Evolutionary conservation across 2,888 invertebrate genomes (phyloP), one percentile per base, ranked within the genome.

Genomic region (Leucoma salicis): DNA sequence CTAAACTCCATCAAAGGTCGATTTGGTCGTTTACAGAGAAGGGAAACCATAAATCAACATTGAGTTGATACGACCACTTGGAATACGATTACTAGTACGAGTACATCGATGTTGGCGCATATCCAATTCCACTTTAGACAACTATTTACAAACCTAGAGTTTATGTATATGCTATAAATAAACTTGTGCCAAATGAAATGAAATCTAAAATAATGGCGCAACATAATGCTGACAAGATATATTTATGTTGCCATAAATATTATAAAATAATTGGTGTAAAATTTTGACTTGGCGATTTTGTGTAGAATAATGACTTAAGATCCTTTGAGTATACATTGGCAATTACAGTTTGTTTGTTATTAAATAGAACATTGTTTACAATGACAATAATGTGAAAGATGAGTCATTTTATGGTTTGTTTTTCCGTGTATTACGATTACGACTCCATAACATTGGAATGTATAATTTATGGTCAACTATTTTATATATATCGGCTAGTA

Each of bases 21-120:
- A 67, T 58, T 63, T 59, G 68, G 67, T 69, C 77, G 70, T 74
- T 74, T 74, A 70, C 65, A 55, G 56, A 52, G 67, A 74, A 79
- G 70, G 80, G 81, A 83, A 82, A 73, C 64, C 67, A 84, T 85
- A 77, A 78, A 82, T 86, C 83, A 82, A 74, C 75, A 75, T 77
- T 78, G 74, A 79, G 73, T 76, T 81, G 75, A 80, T 79, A 79
- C 74, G 74, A 75, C 70, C 82, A 83, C 78, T 84, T 70, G 68
- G 72, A 78, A 78, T 75, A 78, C 77, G 74, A 82, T 84, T 78
- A 80, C 74, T 64, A 73, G 71, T 72, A 80, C 74, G 63, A 73
- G 71, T 72, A 75, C 73, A 77, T 76, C 73, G 69, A 69, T 58
- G 66, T 75, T 86, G 85, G 85, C 82, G 51, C 63, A 66, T 73